These are phyloP conservation scores for Cephus cinctus DNA, from an alignment of 1,140 invertebrate genomes.

Conservation along the genomic window DNA sequence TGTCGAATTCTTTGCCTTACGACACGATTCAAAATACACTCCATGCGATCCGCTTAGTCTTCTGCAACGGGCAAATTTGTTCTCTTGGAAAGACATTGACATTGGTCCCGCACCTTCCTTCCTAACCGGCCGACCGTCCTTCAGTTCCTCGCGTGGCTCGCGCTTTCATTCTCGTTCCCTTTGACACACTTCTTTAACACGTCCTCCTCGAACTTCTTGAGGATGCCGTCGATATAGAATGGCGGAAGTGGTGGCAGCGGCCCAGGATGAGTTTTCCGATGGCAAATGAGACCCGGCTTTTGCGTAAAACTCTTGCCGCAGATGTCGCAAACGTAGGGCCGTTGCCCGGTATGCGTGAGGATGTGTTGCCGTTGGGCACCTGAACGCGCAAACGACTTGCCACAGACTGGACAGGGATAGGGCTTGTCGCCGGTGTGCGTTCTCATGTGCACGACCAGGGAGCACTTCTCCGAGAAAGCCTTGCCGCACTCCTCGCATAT, in stretches of 20 bases:
- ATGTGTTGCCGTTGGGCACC: slow-evolving; percentile 63
- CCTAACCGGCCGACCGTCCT: too few relatives aligned
- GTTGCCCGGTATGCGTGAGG: slow-evolving; percentile 78
- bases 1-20: too few relatives aligned
- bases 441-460: slow-evolving; percentile 62
- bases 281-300: slow-evolving; percentile 64
- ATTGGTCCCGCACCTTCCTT: too few relatives aligned
- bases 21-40: too few relatives aligned
- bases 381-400: slow-evolving; percentile 56
- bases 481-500: slow-evolving; percentile 63
- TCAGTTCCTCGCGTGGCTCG: too few relatives aligned
- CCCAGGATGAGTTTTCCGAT: slow-evolving; percentile 63
- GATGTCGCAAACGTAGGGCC: slow-evolving; percentile 79
- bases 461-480: slow-evolving; percentile 58
- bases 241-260: slow-evolving; percentile 46
- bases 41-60: background rate
- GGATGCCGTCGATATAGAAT: slow-evolving; percentile 48
- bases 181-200: too few relatives aligned
- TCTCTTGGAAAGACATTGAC: too few relatives aligned
- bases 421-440: slow-evolving; percentile 65
- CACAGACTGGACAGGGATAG: slow-evolving; percentile 63
- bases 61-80: background rate
- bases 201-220: slow-evolving; percentile 42
- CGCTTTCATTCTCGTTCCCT: too few relatives aligned
- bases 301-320: slow-evolving; percentile 78